Base-by-base conservation (phyloP, 2,888 invertebrate species). In the Esperia sulphurella region DNA sequence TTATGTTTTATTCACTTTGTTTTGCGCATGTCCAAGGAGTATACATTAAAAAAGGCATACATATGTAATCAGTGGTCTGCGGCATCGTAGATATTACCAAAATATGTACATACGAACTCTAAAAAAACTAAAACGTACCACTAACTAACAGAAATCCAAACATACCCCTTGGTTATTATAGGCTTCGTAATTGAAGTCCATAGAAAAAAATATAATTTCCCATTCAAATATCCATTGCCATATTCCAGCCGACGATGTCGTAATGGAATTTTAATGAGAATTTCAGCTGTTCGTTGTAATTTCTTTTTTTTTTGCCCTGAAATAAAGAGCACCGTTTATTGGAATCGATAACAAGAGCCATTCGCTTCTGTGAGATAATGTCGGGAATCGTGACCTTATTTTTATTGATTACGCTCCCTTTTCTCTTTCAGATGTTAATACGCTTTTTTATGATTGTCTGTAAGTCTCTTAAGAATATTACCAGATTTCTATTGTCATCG, bases 261-360 rank as follows among this genome's bases (percentile, higher is more conserved):
- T 83, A 82, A 83, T 82, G 82, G 81, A 82, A 83, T 83, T 82
- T 81, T 81, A 83, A 82, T 82, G 82, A 83, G 81, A 75, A 79
- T 72, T 81, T 79, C 75, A 71, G 74, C 72, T 70, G 68, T 69
- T 72, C 72, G 59, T 57, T 65, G 72, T 74, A 75, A 75, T 79
- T 76, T 64, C 67, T 65, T 69, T 67, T 43, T 42, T 44, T 39
- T 59, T 56, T 57, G 51, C 57, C 46, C 61, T 68, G 68, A 77
- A 77, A 77, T 75, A 77, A 78, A 68, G 70, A 69, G 64, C 53
- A 71, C 65, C 72, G 72, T 77, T 79, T 76, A 76, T 78, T 68
- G 68, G 71, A 73, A 73, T 75, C 75, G 76, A 79, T 78, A 75
- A 71, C 70, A 61, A 63, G 61, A 55, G 33, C 55, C 52, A 45